Evolutionary conservation across 2,797 vertebrate species (phyloP).

Genomic region (Microcaecilia unicolor): DNA sequence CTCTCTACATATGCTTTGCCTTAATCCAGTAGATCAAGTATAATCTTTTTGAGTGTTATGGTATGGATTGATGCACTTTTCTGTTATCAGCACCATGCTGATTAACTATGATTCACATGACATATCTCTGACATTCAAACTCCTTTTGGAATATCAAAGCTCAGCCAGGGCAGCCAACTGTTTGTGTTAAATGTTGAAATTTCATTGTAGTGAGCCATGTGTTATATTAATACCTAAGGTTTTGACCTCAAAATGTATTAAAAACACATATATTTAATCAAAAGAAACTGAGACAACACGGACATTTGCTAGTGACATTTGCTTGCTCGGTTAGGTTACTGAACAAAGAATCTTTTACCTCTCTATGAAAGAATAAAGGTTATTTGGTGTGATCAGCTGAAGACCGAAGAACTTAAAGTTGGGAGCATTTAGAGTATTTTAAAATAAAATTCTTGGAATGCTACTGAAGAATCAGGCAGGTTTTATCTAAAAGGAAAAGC

Average conservation of each 20-base stretch:
- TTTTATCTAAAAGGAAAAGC: not conserved
- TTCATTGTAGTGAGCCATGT: not conserved
- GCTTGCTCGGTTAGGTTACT: not conserved
- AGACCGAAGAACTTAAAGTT: fast-evolving
- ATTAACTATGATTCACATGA: not conserved
- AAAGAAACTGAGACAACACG: not conserved
- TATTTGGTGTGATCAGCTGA: not conserved
- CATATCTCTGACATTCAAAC: not conserved
- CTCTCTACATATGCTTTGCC: not conserved
- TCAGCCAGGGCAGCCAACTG: not conserved
- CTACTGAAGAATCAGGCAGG: not conserved
- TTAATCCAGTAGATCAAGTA: not conserved
- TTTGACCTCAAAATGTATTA: not conserved
- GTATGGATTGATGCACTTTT: not conserved
- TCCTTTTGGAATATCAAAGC: not conserved
- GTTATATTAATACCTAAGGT: not conserved
- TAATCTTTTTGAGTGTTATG: not conserved
- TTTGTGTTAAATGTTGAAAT: not conserved
- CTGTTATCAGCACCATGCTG: not conserved
- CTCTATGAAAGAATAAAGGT: not conserved
- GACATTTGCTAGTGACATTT: not conserved
- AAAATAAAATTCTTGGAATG: not conserved
- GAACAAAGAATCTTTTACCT: fast-evolving
- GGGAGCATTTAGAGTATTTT: not conserved
- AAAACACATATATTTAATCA: not conserved